These are phyloP conservation scores for Erpornis zantholeuca DNA, from an alignment of 2,113 vertebrate genomes.

Conservation along the genomic window DNA sequence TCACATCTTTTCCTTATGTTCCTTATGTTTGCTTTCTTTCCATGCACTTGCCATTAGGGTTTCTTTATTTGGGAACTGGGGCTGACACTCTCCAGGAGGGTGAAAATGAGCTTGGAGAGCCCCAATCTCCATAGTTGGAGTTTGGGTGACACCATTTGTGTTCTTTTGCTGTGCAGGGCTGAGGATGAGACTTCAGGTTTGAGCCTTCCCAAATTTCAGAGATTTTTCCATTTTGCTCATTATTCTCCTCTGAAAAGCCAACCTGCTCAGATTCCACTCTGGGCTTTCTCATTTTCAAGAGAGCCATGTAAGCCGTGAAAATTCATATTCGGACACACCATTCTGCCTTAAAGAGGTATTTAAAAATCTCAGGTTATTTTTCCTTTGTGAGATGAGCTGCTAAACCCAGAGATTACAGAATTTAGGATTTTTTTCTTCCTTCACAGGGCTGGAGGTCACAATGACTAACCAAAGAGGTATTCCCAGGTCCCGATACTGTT, in stretches of 20 bases:
- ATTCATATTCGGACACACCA: neutral
- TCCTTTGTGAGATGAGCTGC: neutral
- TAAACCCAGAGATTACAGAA: neutral
- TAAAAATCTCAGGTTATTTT: neutral
- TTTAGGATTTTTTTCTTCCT: neutral
- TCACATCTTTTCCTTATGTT: rapidly evolving
- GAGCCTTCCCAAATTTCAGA: neutral
- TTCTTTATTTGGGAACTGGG: neutral
- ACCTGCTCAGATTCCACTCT: neutral
- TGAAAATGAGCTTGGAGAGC: neutral
- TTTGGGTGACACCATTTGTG: neutral
- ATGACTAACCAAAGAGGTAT: slow-evolving; percentile 63
- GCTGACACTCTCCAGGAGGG: neutral
- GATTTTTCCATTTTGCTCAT: neutral
- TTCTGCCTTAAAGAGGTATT: neutral
- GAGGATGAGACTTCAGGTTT: neutral
- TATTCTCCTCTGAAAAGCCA: neutral
- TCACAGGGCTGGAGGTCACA: slow-evolving; percentile 20
- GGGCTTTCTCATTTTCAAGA: neutral
- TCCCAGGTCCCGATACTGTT: slow-evolving; percentile 45
- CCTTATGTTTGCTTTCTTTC: neutral
- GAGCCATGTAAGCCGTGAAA: neutral
- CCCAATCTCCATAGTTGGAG: rapidly evolving
- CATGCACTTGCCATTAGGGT: neutral
- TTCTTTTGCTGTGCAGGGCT: neutral